These are phyloP conservation scores for Delphinapterus leucas DNA, from an alignment of 2,113 vertebrate genomes.

Conservation along the genomic window DNA sequence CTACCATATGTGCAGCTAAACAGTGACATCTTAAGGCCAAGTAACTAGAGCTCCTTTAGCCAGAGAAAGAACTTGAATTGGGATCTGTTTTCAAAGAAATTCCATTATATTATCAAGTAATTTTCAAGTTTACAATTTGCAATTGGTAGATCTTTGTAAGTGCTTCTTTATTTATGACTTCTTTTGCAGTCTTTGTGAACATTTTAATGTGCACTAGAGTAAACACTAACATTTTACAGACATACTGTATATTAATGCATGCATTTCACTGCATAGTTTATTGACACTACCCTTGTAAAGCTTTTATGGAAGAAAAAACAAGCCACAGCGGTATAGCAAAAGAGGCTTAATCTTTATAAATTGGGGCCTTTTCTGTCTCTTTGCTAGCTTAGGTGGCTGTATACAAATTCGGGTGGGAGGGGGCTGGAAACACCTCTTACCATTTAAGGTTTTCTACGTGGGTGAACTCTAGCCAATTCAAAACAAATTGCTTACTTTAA, in stretches of 20 bases:
- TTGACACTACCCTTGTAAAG: constrained; percentile 64
- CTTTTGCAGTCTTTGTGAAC: constrained; percentile 59
- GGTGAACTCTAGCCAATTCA: constrained; percentile 82
- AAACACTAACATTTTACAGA: constrained; percentile 37
- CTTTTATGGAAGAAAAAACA: constrained; percentile 63
- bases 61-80: constrained; percentile 58
- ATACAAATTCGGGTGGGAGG: constrained; percentile 48
- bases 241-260: constrained; percentile 59
- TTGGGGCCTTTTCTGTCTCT: constrained; percentile 78
- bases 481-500: constrained; percentile 85
- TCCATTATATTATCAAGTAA: constrained; percentile 2
- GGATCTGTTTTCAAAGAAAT: constrained; percentile 15
- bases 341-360: constrained; percentile 76
- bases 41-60: not conserved
- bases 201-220: constrained; percentile 55
- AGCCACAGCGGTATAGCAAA: constrained; percentile 77
- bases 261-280: constrained; percentile 39
- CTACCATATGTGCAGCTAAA: constrained; percentile 50
- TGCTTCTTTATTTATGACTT: constrained; percentile 54
- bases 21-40: constrained; percentile 68
- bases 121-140: constrained; percentile 9
- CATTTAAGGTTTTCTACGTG: constrained; percentile 83
- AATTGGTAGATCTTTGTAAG: not conserved
- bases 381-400: constrained; percentile 75
- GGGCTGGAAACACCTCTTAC: constrained; percentile 71